Evolutionary conservation across 2,797 vertebrate species (phyloP).

Genomic region (Austrolebias charrua): DNA sequence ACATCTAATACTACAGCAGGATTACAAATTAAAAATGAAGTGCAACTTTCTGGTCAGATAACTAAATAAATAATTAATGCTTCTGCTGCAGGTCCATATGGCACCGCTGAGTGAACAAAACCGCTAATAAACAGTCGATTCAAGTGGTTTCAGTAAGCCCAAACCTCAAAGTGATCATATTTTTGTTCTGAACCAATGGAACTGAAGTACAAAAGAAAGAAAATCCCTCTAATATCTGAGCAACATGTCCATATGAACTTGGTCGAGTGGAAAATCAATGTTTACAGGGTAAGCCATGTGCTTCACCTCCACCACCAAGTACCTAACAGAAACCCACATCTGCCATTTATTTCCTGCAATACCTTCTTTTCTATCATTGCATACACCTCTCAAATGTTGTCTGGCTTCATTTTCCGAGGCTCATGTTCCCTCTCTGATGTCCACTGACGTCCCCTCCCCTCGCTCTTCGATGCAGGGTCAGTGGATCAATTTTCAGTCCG

Average conservation of each 20-base stretch:
- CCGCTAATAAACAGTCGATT: background rate
- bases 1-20: background rate
- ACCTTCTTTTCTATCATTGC: conserved; percentile 24
- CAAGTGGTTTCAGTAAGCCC: background rate
- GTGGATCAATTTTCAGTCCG: conserved; percentile 71
- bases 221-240: conserved; percentile 13
- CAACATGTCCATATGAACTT: conserved; percentile 37
- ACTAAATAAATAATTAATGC: background rate
- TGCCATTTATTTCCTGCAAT: conserved; percentile 27
- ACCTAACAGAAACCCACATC: conserved; percentile 40
- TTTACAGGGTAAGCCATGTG: conserved; percentile 46
- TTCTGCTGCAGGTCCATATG: background rate
- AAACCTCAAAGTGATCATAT: background rate
- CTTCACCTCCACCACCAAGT: conserved; percentile 28
- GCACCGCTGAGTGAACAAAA: background rate
- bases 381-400: conserved; percentile 13
- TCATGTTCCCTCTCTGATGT: conserved; percentile 54
- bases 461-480: conserved; percentile 61
- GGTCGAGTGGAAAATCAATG: conserved; percentile 63
- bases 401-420: conserved; percentile 21
- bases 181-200: background rate
- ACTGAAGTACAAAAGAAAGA: conserved; percentile 4
- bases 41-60: background rate
- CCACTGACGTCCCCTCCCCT: conserved; percentile 34
- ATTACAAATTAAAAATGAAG: background rate